Base-by-base conservation (phyloP, 53 echinoderm and acorn worm genomes). In the Holothuria leucospilota region DNA sequence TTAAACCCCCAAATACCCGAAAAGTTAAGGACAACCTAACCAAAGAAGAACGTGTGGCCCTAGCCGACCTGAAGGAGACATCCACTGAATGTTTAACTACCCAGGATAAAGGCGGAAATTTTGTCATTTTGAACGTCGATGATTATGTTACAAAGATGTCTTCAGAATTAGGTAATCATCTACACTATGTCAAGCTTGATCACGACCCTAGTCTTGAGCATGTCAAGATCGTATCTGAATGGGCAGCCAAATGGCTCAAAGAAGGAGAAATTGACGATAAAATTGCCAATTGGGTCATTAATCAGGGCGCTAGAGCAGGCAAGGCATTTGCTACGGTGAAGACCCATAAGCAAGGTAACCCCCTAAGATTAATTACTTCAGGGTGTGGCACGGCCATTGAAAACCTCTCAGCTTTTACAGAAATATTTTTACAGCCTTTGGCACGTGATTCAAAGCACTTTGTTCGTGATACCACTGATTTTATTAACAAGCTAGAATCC, bases 311-410 rank as follows among this genome's bases (percentile, higher is more conserved):
- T 24, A 67, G 5, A 12, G 20, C 68, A n/a, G 68, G 68, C 29
- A 0, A 67, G 25, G 68, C 68, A 67, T 67, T 67, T 67, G 68
- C 25, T 24, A 67, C 68, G 21, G 68, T 67, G 21, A 67, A 67
- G n/a, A 67, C 68, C 68, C 68, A 67, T 24, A 67, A 67, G 68
- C 21, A 67, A 23, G 68, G 68, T 28, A n/a, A 20, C 3, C 68
- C 68, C 3, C 34, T 34, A 34, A 34, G 34, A 34, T 34, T 34
- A 34, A 34, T 34, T 3, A 34, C 34, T 3, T 34, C 34, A 34
- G 34, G 34, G 34, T 34, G 34, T 34, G 34, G 34, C 34, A 34
- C 1, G 2, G 34, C 1, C 1, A 34, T 34, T 3, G 1, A 34
- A 34, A 34, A 34, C 3, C 34, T 34, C 3, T 34, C 34, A 34